A percentile compares a stretch with the other conserved stretches of the same genome.
phyloP scores from a whole-genome alignment of 2,797 vertebrate genomes.

The Tympanoctomys barrerae region DNA sequence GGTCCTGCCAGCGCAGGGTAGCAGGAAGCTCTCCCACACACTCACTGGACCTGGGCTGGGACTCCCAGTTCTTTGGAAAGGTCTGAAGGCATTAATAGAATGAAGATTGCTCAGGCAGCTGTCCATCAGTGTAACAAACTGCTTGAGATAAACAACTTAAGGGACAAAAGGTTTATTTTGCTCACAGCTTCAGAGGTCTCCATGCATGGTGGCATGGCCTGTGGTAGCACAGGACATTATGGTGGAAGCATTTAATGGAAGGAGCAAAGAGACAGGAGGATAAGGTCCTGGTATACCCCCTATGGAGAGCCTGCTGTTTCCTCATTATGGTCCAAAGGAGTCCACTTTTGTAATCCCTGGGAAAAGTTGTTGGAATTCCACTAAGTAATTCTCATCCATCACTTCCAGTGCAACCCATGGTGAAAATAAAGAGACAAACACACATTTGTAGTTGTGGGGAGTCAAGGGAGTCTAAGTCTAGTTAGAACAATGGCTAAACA shows the following conservation, averaged over 20 bases:
- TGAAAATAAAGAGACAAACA: not conserved
- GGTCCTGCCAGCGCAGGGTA: no score
- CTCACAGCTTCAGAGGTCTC: not conserved
- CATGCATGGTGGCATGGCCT: not conserved
- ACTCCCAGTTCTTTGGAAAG: not conserved
- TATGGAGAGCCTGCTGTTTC: not conserved
- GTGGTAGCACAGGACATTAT: not conserved
- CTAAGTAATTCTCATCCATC: not conserved
- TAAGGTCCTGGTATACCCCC: not conserved
- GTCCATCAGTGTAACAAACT: not conserved
- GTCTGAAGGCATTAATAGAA: not conserved
- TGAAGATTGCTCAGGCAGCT: not conserved
- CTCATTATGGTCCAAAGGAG: not conserved
- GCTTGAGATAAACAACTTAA: not conserved
- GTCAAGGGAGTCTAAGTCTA: not conserved
- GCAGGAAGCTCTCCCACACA: no score
- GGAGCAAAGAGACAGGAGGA: not conserved
- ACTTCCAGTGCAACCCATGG: not conserved
- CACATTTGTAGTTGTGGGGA: not conserved
- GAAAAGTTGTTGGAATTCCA: not conserved
- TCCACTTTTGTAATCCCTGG: not conserved
- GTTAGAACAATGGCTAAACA: not conserved
- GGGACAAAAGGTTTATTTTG: not conserved
- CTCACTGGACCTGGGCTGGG: no score
- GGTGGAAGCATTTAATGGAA: not conserved